Evolutionary conservation across 2,888 invertebrate species (phyloP).

Genomic region (Rhingia rostrata): DNA sequence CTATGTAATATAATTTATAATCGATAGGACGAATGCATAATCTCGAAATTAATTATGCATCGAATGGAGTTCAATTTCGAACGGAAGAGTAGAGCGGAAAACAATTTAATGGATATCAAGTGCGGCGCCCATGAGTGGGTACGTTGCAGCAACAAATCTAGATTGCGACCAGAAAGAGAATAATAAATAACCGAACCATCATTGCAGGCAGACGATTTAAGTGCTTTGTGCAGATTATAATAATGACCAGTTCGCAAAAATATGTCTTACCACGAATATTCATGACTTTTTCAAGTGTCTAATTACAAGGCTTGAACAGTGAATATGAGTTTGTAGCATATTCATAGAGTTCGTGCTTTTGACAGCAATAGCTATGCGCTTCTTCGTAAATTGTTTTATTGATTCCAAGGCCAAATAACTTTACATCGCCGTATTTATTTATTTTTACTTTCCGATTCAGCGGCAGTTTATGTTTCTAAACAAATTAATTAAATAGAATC

Average conservation of each 20-base stretch:
- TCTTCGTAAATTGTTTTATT: slow-evolving; percentile 14
- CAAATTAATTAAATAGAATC: slow-evolving; percentile 24
- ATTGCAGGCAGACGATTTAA: not conserved
- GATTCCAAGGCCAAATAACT: slow-evolving; percentile 46
- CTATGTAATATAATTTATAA: slow-evolving; percentile 37
- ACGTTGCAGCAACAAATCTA: slow-evolving; percentile 35
- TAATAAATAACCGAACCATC: slow-evolving; percentile 11
- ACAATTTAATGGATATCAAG: slow-evolving; percentile 53
- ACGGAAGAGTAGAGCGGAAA: slow-evolving; percentile 33
- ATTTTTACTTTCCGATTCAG: not conserved
- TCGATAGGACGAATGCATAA: slow-evolving; percentile 40
- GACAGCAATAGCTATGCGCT: not conserved
- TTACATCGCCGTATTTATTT: not conserved
- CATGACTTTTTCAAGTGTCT: slow-evolving; percentile 8
- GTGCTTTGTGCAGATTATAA: not conserved
- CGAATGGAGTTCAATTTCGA: slow-evolving; percentile 31
- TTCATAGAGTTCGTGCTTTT: slow-evolving; percentile 3
- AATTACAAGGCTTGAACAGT: not conserved
- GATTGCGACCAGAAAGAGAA: not conserved
- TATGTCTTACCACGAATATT: slow-evolving; percentile 1
- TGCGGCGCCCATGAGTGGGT: slow-evolving; percentile 22
- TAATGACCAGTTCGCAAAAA: no score
- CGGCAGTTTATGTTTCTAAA: slow-evolving; percentile 22
- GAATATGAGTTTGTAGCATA: slow-evolving; percentile 1
- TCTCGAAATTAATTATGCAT: slow-evolving; percentile 61